Conservation (phyloP, 2,113 vertebrate genomes). For the Amazona vittata region DNA sequence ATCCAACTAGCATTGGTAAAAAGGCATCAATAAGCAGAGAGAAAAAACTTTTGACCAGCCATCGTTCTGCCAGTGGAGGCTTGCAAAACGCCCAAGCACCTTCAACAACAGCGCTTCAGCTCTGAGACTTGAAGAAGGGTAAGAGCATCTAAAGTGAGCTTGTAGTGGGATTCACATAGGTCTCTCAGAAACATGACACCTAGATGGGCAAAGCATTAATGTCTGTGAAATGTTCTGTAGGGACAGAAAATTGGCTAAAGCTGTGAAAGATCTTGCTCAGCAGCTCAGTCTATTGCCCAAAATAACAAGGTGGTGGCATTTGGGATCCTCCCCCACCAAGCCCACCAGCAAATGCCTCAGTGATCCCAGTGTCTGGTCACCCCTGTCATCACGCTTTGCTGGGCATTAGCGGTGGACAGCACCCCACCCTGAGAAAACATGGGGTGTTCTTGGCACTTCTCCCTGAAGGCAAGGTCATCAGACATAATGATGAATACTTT, state of each 20-base stretch:
- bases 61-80: not conserved
- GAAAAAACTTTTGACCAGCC: not conserved
- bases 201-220: not conserved
- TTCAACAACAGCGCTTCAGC: not conserved
- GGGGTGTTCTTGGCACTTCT: constrained; percentile 72
- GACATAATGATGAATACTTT: constrained; percentile 49
- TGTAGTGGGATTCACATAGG: not conserved
- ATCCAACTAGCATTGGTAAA: not conserved
- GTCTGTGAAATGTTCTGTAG: not conserved
- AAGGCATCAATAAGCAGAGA: not conserved
- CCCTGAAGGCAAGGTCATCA: constrained; percentile 70
- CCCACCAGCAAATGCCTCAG: constrained; percentile 66
- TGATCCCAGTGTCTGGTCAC: constrained; percentile 39
- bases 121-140: not conserved
- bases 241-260: constrained; percentile 36
- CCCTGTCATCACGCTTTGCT: constrained; percentile 67
- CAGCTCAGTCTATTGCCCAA: constrained; percentile 61
- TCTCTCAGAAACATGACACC: not conserved
- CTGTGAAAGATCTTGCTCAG: constrained; percentile 59
- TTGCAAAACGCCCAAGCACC: not conserved
- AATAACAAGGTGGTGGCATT: constrained; percentile 76
- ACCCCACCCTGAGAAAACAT: constrained; percentile 75
- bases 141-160: not conserved
- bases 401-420: constrained; percentile 64
- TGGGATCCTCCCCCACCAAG: constrained; percentile 59